A percentile compares a stretch with the other conserved stretches of the same genome.
Conservation (phyloP, 2,797 vertebrate species). For the Myiotriccus ornatus region DNA sequence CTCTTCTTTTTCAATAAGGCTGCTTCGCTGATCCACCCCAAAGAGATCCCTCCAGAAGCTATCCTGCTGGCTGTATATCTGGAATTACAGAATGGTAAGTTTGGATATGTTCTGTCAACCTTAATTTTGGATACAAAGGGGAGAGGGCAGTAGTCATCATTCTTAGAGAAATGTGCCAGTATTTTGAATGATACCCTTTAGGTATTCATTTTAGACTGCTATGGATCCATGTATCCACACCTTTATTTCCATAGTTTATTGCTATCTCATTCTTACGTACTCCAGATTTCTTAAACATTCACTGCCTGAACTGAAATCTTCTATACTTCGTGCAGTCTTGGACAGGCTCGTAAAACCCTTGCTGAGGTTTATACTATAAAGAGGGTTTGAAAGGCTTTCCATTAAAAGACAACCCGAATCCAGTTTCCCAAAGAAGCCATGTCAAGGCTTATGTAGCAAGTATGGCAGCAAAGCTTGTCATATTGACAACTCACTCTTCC, state of each 20-base stretch:
- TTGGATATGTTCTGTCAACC: not conserved
- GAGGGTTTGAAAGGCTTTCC: not conserved
- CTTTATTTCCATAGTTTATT: not conserved
- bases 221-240: not conserved
- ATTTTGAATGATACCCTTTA: not conserved
- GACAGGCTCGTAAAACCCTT: not conserved
- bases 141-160: not conserved
- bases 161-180: not conserved
- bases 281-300: not conserved
- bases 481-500: not conserved
- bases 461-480: not conserved
- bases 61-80: constrained; percentile 95
- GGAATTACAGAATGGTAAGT: constrained; percentile 92
- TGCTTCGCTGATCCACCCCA: constrained; percentile 92
- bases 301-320: not conserved
- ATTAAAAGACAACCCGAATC: not conserved
- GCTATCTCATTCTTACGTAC: not conserved
- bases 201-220: not conserved
- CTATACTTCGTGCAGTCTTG: not conserved
- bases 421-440: not conserved
- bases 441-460: not conserved
- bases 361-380: not conserved
- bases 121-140: not conserved
- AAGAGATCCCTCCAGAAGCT: constrained; percentile 96
- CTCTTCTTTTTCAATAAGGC: constrained; percentile 77